Evolutionary conservation across 1,140 invertebrate genomes (phyloP), one percentile per base, ranked within the genome.

Genomic region (Colletes gigas): DNA sequence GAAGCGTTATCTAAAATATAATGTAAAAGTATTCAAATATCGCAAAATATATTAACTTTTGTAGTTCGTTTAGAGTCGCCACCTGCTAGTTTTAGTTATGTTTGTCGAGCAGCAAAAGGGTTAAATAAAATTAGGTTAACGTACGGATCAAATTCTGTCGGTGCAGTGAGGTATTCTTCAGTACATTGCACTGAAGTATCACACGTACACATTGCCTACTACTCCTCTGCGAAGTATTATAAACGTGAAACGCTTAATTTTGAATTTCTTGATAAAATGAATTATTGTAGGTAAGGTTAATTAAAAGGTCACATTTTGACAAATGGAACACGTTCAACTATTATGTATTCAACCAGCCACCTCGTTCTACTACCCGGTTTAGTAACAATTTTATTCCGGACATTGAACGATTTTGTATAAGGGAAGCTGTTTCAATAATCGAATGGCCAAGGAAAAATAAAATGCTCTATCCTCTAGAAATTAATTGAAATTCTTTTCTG

Each of bases 71-170:
- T 44, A 44, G 44, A 5, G 44, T 44, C 5, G 44, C 2, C 30
- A 30, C 30, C 30, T 30, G 30, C 30, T 30, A 30, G 1, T 30
- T 30, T 30, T 30, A 30, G 30, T 30, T 30, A 30, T 30, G 30
- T 30, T 30, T 30, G 30, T 47, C 0, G 44, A 47, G 9, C 44
- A 47, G 50, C 44, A 9, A 50, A 50, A 50, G 50, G 50, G 50
- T 0, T 21, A 52, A 66, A 39, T 15, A 30, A 12, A 12, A 12
- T 9, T 62, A 86, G 76, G 84, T 86, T 86, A 86, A 86, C 81
- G 15, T 76, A 86, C 85, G 3, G 17, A 0, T 72, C 39, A 47
- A 50, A 9, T 1, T 76, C 76, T 7, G 74, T 71, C 3, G 5
- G 0, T 30, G 63, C 70, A 21, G 21, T 63, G 14, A 59, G 0